phyloP scores from a whole-genome alignment of 2,113 vertebrate genomes.

The Strix uralensis region DNA sequence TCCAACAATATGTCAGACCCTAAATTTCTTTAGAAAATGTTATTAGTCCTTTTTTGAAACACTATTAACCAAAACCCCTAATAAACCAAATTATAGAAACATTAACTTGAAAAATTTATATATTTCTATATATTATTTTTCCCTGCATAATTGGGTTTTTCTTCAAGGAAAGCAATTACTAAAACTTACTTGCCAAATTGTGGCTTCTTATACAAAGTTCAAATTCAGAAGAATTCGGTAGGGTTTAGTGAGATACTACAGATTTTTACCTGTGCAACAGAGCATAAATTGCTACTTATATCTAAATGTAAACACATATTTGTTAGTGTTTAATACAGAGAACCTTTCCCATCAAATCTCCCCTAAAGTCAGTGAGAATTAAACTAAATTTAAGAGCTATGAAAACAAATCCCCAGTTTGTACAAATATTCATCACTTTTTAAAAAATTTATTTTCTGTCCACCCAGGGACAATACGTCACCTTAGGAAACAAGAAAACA shows the following conservation, averaged over 20 bases:
- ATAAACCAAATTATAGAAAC: background rate
- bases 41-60: background rate
- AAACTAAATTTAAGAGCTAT: background rate
- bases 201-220: background rate
- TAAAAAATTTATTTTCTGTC: background rate
- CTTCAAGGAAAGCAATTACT: background rate
- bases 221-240: background rate
- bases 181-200: background rate
- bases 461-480: background rate
- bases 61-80: background rate
- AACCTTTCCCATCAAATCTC: background rate
- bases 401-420: background rate
- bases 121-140: background rate
- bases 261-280: background rate
- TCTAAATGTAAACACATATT: background rate
- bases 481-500: background rate
- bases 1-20: background rate
- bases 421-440: background rate
- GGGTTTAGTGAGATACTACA: background rate
- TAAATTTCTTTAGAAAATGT: background rate
- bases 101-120: background rate
- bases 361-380: background rate
- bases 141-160: background rate
- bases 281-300: background rate
- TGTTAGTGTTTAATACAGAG: background rate